Conservation (phyloP, 1,140 invertebrate genomes). For the Lasioglossum baleicum region DNA sequence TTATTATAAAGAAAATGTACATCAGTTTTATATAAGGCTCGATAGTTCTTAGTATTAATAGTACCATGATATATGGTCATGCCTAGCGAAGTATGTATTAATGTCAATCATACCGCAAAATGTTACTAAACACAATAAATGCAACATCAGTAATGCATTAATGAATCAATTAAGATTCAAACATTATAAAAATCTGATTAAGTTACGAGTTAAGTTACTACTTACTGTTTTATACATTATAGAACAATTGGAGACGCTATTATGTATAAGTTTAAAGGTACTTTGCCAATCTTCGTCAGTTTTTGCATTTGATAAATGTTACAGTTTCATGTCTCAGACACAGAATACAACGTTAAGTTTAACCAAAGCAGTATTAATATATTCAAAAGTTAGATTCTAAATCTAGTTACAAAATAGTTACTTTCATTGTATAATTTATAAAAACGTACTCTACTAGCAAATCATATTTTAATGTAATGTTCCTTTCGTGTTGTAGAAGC, state of each 20-base stretch:
- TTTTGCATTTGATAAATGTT: conserved; percentile 25
- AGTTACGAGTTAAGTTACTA: conserved; percentile 24
- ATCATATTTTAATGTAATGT: not conserved
- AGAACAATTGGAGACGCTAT: conserved; percentile 29
- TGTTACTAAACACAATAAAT: not conserved
- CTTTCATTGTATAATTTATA: conserved; percentile 24
- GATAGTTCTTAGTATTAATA: too few relatives aligned
- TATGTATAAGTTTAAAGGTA: conserved; percentile 4
- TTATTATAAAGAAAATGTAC: too few relatives aligned
- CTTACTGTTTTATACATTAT: conserved; percentile 11
- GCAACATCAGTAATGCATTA: conserved; percentile 20
- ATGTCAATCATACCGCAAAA: conserved; percentile 1
- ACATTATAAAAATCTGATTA: not conserved
- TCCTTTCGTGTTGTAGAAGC: not conserved
- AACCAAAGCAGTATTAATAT: conserved; percentile 37
- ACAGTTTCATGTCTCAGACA: not conserved
- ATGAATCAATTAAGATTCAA: conserved; percentile 3
- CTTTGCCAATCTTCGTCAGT: not conserved
- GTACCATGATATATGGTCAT: not conserved
- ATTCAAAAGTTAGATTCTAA: conserved; percentile 23
- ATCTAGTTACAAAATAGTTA: conserved; percentile 12
- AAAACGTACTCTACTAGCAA: not conserved
- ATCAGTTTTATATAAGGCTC: too few relatives aligned
- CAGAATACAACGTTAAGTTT: conserved; percentile 6
- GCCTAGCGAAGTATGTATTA: conserved; percentile 1